Percentiles rank a stretch among this genome's conserved stretches.
Evolutionary conservation across 2,888 invertebrate genomes (phyloP).

Genomic region (Pristionchus entomophagus): DNA sequence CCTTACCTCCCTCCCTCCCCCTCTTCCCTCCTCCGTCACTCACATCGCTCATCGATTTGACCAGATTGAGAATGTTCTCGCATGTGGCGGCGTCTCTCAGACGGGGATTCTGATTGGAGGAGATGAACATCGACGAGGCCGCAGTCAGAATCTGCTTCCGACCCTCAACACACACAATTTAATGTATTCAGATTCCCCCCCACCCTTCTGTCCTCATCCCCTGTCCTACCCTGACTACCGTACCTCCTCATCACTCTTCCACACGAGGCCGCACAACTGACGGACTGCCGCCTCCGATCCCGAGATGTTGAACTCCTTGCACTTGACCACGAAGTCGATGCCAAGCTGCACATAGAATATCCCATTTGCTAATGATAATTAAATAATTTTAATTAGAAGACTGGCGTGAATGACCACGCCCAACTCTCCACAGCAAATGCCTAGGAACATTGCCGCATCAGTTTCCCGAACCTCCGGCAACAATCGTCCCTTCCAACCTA

Average conservation of each 20-base stretch:
- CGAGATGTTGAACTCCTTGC: constrained; percentile 74
- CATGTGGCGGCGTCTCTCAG: constrained; percentile 25
- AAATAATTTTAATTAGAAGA: neutral
- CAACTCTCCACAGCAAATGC: too few species aligned
- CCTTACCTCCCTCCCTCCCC: too few species aligned
- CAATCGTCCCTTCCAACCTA: too few species aligned
- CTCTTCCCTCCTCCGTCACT: too few species aligned
- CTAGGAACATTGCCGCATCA: too few species aligned
- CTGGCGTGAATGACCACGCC: too few species aligned
- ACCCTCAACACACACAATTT: constrained; percentile 5
- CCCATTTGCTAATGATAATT: neutral
- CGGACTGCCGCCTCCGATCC: constrained; percentile 26
- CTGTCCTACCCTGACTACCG: too few species aligned
- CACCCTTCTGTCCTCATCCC: too few species aligned
- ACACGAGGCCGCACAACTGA: constrained; percentile 44
- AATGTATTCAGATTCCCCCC: too few species aligned
- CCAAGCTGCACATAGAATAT: constrained; percentile 80
- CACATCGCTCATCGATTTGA: constrained; percentile 44
- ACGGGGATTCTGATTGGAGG: neutral
- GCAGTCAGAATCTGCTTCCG: constrained; percentile 15
- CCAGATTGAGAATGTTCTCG: constrained; percentile 45
- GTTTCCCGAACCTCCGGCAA: too few species aligned
- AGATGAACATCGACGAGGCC: constrained; percentile 46
- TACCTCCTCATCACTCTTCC: constrained; percentile 48
- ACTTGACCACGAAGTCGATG: constrained; percentile 88